These are phyloP conservation scores for Mus caroli DNA, from an alignment of 2,797 vertebrate species.

Conservation along the genomic window DNA sequence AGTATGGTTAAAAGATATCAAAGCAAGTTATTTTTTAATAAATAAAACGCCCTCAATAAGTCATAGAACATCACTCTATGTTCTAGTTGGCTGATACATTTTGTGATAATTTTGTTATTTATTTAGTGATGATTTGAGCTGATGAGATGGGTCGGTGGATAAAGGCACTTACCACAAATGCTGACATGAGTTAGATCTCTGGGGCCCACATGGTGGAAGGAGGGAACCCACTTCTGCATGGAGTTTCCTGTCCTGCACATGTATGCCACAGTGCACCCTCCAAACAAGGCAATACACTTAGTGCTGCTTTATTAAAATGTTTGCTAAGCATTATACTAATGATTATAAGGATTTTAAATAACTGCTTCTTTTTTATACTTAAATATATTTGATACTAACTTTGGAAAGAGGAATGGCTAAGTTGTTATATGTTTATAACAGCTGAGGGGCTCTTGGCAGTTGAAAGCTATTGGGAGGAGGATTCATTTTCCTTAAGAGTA, in stretches of 20 bases:
- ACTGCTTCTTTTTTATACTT: conserved; percentile 50
- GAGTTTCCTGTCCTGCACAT: not conserved
- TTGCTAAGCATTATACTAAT: conserved; percentile 43
- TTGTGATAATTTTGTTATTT: conserved; percentile 20
- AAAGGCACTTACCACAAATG: not conserved
- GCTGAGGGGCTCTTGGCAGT: not conserved
- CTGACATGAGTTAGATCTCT: not conserved
- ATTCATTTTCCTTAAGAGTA: not conserved
- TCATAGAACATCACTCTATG: not conserved
- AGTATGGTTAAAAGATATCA: conserved; percentile 27
- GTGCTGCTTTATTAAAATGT: conserved; percentile 44
- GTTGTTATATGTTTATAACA: conserved; percentile 25
- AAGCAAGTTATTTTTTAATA: conserved; percentile 27
- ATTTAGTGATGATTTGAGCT: not conserved
- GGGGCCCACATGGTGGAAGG: not conserved
- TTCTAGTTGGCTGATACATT: not conserved
- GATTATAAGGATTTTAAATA: conserved; percentile 49
- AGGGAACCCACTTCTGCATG: not conserved
- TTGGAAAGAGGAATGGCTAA: not conserved
- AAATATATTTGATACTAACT: conserved; percentile 51
- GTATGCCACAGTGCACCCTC: no score
- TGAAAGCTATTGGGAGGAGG: not conserved
- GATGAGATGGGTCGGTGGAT: not conserved
- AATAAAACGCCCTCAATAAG: conserved; percentile 39
- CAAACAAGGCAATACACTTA: not conserved